Conservation (phyloP, 2,797 vertebrate species). For the Melanogrammus aeglefinus region DNA sequence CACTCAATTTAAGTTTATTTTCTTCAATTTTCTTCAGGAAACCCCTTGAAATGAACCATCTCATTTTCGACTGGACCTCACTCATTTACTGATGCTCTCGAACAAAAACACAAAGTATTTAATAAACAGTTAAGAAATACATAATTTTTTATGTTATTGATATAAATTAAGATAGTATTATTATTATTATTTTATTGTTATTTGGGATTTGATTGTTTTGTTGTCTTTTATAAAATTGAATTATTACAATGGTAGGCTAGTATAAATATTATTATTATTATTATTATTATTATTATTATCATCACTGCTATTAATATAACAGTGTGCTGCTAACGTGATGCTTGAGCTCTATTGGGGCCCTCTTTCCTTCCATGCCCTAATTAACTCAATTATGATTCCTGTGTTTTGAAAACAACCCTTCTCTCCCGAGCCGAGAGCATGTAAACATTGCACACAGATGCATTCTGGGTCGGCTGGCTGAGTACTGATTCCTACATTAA, state of each 20-base stretch:
- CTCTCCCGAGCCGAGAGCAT: not conserved
- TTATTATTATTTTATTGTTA: not conserved
- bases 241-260: not conserved
- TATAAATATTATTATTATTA: not conserved
- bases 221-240: not conserved
- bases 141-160: not conserved
- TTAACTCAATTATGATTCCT: conserved; percentile 5
- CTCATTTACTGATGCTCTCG: too few relatives aligned
- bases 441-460: conserved; percentile 24
- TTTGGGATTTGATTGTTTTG: not conserved
- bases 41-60: too few relatives aligned
- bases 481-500: conserved; percentile 15
- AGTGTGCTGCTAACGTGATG: not conserved
- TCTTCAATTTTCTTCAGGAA: too few relatives aligned
- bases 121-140: not conserved
- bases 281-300: not conserved
- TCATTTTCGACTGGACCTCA: too few relatives aligned
- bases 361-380: not conserved
- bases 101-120: not conserved
- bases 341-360: not conserved
- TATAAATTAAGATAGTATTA: not conserved
- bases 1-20: too few relatives aligned
- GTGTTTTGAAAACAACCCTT: conserved; percentile 17
- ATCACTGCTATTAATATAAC: not conserved
- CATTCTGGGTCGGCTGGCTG: conserved; percentile 9